phyloP scores from a whole-genome alignment of 2,113 vertebrate genomes.

The Tetraodon nigroviridis region DNA sequence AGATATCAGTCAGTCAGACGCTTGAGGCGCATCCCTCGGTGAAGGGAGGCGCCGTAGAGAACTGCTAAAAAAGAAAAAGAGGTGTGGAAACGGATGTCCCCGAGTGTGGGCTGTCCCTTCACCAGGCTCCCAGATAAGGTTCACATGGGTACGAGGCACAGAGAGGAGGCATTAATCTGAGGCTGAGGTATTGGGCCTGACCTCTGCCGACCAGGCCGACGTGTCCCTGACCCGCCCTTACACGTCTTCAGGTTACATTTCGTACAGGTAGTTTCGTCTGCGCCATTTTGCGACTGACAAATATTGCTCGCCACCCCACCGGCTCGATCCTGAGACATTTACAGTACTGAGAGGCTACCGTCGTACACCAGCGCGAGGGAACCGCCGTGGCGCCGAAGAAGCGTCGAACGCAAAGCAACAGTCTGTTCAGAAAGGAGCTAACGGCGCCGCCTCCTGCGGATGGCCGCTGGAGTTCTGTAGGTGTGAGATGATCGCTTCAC shows the following conservation, averaged over 20 bases:
- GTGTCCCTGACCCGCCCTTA: not conserved
- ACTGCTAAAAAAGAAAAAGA: constrained; percentile 7
- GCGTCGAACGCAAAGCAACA: constrained; percentile 38
- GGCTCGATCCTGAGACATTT: constrained; percentile 72
- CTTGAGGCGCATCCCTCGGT: constrained; percentile 41
- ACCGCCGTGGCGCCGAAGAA: constrained; percentile 23
- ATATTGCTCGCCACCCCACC: constrained; percentile 65
- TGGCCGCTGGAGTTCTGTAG: constrained; percentile 10
- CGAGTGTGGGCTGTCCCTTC: constrained; percentile 66
- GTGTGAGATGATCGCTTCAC: constrained; percentile 32
- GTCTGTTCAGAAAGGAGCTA: constrained; percentile 9
- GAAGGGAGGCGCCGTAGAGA: constrained; percentile 30
- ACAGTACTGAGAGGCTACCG: constrained; percentile 73
- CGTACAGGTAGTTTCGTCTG: constrained; percentile 67
- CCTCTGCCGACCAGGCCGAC: constrained; percentile 46
- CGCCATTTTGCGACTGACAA: constrained; percentile 67
- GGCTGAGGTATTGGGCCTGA: constrained; percentile 71
- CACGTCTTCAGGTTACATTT: constrained; percentile 42
- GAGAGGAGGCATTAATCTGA: constrained; percentile 61
- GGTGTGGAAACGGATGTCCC: constrained; percentile 56
- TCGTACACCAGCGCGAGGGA: constrained; percentile 32
- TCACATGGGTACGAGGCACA: constrained; percentile 64
- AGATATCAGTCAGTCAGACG: constrained; percentile 73
- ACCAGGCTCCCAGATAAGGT: constrained; percentile 58
- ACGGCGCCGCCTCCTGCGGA: constrained; percentile 21